Evolutionary conservation across 1,140 invertebrate genomes (phyloP), one percentile per base, ranked within the genome.

Genomic region (Drosophila ogumai): DNA sequence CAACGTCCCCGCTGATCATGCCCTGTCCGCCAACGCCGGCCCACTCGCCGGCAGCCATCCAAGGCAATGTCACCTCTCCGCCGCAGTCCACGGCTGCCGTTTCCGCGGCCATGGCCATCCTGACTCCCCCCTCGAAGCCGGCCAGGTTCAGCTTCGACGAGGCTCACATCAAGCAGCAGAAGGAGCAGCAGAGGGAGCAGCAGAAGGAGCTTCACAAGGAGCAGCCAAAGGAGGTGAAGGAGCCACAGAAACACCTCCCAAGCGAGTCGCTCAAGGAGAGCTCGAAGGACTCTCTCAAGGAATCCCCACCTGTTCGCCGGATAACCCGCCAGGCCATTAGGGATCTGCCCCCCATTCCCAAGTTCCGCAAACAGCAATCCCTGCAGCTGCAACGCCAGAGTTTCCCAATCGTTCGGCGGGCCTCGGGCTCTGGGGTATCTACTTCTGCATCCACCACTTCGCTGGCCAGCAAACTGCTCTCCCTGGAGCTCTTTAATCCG

Each of bases 401-500:
- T 6, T 96, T 95, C 75, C 95, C 95, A 6, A 92, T 96, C 57
- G 95, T 96, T 0, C 91, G 95, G 38, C 91, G 95, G 22, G 94
- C 94, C 8, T 87, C 84, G 3, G 84, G 84, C 1, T 84, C 82
- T 2, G 82, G 79, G 0, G 34, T 71, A 9, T 94, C 94, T 58
- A 49, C 64, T 10, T 50, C 69, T 0, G 93, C 75, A 31, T 65
- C 80, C 10, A 28, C 69, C 6, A 93, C 74, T 9, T 65, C 80
- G 8, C 61, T 84, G 17, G 69, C 64, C 58, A 93, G 96, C 0
- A 95, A 96, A 59, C 90, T 97, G 13, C 93, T 97, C 59, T 96
- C 96, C 3, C 92, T 98, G 55, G 97, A 98, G 91, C 93, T 98
- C 7, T 98, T 97, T 82, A 98, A 98, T 93, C 97, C 97, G 2